Percentiles rank a stretch among this genome's conserved stretches.
Evolutionary conservation across 35 echinoderm and acorn worm genomes (phyloP).

Genomic region (Ophioderma brevispina): DNA sequence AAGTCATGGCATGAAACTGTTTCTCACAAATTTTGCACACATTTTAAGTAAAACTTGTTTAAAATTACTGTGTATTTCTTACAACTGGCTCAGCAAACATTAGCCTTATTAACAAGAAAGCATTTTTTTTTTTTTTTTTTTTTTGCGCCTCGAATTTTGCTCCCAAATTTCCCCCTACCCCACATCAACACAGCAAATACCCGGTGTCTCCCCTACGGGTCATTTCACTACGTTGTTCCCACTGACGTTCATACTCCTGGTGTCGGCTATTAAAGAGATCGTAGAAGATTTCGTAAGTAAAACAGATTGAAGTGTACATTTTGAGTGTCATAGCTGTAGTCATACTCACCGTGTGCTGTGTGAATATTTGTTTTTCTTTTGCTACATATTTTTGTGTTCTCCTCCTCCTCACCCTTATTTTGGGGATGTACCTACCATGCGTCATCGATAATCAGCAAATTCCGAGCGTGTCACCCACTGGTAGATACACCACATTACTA

Average conservation of each 20-base stretch:
- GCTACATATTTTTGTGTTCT: neutral
- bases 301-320: neutral
- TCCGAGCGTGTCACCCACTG: conserved; percentile 95
- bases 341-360: neutral
- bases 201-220: conserved; percentile 92
- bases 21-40: too few relatives aligned
- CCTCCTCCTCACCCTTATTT: neutral
- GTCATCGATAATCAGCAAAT: conserved; percentile 79
- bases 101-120: too few relatives aligned
- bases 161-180: neutral
- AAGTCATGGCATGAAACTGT: too few relatives aligned
- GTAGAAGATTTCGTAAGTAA: conserved; percentile 99
- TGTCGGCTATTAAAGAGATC: conserved; percentile 97
- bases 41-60: too few relatives aligned
- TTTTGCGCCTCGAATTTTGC: neutral
- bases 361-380: neutral
- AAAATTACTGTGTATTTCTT: too few relatives aligned
- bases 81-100: too few relatives aligned
- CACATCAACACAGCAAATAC: conserved; percentile 89
- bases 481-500: conserved; percentile 83
- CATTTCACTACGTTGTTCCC: conserved; percentile 91
- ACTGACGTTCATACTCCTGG: conserved; percentile 91
- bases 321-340: neutral
- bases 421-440: neutral
- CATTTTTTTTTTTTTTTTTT: too few relatives aligned